Percentiles rank a stretch among this genome's conserved stretches.
phyloP scores from a whole-genome alignment of 2,113 vertebrate genomes.

The Vidua chalybeata region DNA sequence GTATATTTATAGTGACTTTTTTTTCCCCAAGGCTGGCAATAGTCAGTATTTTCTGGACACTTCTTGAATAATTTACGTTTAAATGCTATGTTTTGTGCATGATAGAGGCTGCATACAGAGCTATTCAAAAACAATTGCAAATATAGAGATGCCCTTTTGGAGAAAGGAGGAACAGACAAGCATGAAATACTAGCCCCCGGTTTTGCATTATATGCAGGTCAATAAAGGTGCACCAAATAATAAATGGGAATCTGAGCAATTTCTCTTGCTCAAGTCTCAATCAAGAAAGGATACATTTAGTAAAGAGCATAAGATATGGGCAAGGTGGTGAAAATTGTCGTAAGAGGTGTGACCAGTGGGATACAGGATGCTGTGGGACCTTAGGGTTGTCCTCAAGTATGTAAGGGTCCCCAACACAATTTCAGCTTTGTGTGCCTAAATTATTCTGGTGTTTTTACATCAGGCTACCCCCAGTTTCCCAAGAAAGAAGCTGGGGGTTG shows the following conservation, averaged over 20 bases:
- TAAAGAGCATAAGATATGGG: neutral
- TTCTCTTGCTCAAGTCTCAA: neutral
- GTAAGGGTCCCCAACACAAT: neutral
- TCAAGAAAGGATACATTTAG: neutral
- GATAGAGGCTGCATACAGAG: neutral
- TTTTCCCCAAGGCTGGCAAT: neutral
- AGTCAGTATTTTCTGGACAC: conserved; percentile 1
- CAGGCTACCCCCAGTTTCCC: neutral
- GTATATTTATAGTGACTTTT: neutral
- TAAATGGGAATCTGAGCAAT: neutral
- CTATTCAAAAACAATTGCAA: neutral
- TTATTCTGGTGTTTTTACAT: neutral
- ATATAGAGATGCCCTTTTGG: neutral
- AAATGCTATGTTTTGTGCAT: neutral
- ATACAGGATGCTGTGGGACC: neutral
- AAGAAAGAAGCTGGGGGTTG: neutral
- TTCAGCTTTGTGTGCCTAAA: neutral
- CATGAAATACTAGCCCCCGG: neutral
- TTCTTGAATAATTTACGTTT: conserved; percentile 30
- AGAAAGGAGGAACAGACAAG: neutral
- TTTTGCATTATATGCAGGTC: neutral
- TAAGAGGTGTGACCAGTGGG: neutral
- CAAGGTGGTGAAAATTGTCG: neutral
- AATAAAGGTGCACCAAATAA: neutral
- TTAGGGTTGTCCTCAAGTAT: accelerated